Evolutionary conservation across 2,888 invertebrate species (phyloP).

Genomic region (Lasioglossum calceatum): DNA sequence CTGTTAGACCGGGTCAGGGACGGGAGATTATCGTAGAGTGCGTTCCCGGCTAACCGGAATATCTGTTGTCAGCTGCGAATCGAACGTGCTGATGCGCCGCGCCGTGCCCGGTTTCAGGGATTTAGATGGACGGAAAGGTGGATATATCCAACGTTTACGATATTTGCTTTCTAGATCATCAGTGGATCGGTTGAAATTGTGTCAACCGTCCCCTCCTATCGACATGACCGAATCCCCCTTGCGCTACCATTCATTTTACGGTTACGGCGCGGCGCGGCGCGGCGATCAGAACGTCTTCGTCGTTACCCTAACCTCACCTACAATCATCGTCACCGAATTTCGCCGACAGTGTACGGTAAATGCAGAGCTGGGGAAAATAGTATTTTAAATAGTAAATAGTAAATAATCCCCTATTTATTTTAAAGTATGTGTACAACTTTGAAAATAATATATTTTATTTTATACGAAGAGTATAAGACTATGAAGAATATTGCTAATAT

Average conservation of each 20-base stretch:
- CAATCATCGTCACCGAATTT: too few relatives aligned
- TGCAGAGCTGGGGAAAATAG: too few relatives aligned
- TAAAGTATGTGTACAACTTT: too few relatives aligned
- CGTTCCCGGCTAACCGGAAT: neutral
- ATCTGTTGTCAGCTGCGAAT: neutral
- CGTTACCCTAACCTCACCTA: too few relatives aligned
- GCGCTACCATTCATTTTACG: neutral
- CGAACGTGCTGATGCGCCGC: neutral
- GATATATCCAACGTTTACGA: neutral
- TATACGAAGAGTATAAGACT: too few relatives aligned
- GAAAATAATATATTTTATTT: too few relatives aligned
- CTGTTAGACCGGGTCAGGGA: slow-evolving; percentile 18
- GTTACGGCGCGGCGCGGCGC: too few relatives aligned
- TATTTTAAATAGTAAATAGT: too few relatives aligned
- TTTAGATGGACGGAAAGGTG: neutral
- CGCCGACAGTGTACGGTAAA: too few relatives aligned
- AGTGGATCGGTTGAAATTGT: neutral
- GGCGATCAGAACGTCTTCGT: too few relatives aligned
- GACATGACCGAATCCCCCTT: neutral
- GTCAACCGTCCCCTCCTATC: neutral
- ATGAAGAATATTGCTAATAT: too few relatives aligned
- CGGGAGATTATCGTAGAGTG: neutral
- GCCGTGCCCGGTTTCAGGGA: neutral
- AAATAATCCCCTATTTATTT: too few relatives aligned
- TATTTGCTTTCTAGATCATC: neutral